Conservation (phyloP, 2,797 vertebrate species). For the Sparidentex hasta region DNA sequence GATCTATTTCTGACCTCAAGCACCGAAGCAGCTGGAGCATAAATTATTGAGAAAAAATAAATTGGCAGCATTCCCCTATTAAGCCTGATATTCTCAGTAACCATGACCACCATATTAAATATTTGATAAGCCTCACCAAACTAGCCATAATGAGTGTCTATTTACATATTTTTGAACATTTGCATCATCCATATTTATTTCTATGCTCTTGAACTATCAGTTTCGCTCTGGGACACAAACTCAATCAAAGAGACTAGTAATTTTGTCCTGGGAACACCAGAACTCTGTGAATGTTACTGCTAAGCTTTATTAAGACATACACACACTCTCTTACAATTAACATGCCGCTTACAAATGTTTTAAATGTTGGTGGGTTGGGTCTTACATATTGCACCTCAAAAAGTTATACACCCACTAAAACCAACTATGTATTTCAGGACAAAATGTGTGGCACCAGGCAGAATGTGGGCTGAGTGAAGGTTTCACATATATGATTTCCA, state of each 20-base stretch:
- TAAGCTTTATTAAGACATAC: not conserved
- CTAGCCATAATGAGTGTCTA: not conserved
- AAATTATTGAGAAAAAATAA: constrained; percentile 4
- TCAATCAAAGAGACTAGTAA: not conserved
- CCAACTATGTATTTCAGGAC: too few relatives aligned
- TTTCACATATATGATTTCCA: too few relatives aligned
- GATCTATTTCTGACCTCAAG: constrained; percentile 1
- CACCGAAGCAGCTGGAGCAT: not conserved
- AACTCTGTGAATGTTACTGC: not conserved
- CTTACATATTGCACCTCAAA: too few relatives aligned
- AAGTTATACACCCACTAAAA: too few relatives aligned
- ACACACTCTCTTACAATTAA: not conserved
- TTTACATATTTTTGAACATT: constrained; percentile 3
- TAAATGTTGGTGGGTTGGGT: too few relatives aligned
- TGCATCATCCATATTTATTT: constrained; percentile 3
- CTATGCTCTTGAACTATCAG: not conserved
- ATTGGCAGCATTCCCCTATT: not conserved
- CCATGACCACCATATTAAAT: constrained; percentile 6
- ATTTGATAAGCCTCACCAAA: constrained; percentile 6
- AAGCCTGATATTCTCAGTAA: not conserved
- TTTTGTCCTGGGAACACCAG: not conserved
- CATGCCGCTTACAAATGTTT: not conserved
- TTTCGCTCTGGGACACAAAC: not conserved
- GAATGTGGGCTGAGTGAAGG: too few relatives aligned
- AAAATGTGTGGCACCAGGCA: too few relatives aligned